Evolutionary conservation across 2,888 invertebrate genomes (phyloP).

Genomic region (Dendrolimus houi): DNA sequence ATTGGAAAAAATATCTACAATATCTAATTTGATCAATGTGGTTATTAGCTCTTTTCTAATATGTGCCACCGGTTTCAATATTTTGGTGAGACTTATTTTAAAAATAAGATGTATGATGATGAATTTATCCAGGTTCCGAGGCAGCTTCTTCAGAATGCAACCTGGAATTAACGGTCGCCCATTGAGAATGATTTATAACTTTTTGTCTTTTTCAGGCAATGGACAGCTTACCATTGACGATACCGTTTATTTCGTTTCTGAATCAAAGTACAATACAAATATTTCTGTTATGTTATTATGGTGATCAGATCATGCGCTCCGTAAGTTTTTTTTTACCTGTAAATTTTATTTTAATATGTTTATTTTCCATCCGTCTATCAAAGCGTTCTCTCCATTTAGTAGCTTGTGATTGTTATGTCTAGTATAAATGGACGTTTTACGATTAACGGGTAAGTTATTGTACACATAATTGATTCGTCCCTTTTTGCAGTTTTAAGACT

Average conservation of each 20-base stretch:
- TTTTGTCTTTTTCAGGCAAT: constrained; percentile 28
- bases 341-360: not conserved
- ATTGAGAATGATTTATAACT: too few relatives aligned
- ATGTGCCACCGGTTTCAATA: constrained; percentile 44
- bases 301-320: constrained; percentile 36
- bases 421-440: too few relatives aligned
- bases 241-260: constrained; percentile 34
- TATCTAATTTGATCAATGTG: constrained; percentile 38
- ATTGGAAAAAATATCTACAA: constrained; percentile 34
- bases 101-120: too few relatives aligned
- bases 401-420: too few relatives aligned
- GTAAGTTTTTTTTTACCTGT: constrained; percentile 22
- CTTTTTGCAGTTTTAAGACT: too few relatives aligned
- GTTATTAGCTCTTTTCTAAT: constrained; percentile 39
- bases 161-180: too few relatives aligned
- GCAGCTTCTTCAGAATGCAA: too few relatives aligned
- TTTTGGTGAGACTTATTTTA: constrained; percentile 24
- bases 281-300: constrained; percentile 42
- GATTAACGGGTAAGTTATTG: too few relatives aligned
- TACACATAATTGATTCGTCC: too few relatives aligned
- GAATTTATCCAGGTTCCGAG: too few relatives aligned
- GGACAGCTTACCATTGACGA: constrained; percentile 24
- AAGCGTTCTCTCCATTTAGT: too few relatives aligned
- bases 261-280: constrained; percentile 35
- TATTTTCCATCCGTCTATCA: not conserved